phyloP scores from a whole-genome alignment of 2,797 vertebrate genomes.

The Setipinna tenuifilis region DNA sequence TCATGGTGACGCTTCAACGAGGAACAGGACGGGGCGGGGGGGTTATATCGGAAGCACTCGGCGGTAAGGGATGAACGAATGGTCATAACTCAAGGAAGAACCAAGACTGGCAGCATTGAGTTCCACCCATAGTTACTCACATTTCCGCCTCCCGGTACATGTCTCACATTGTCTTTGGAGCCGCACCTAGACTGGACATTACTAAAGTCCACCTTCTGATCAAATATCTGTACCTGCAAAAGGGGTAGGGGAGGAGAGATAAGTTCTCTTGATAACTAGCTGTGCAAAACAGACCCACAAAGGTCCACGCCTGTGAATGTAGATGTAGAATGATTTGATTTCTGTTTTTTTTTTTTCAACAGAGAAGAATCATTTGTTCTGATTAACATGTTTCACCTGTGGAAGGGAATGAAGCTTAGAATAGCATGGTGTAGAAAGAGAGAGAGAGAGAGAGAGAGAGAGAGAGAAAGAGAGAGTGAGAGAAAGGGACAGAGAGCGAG shows the following conservation, averaged over 20 bases:
- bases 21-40: not conserved
- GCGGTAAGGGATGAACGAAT: conserved; percentile 31
- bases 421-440: not conserved
- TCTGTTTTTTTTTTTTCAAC: not conserved
- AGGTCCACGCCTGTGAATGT: not conserved
- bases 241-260: conserved; percentile 9
- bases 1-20: not conserved
- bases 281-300: not conserved
- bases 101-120: conserved; percentile 40
- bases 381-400: not conserved
- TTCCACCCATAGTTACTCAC: conserved; percentile 74
- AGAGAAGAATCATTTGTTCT: not conserved
- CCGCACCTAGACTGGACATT: conserved; percentile 92
- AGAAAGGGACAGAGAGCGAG: not conserved
- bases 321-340: not conserved
- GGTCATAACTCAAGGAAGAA: conserved; percentile 52
- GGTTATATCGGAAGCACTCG: not conserved
- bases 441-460: not conserved
- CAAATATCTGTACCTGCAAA: conserved; percentile 90
- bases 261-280: not conserved
- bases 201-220: conserved; percentile 95
- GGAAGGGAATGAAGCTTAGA: not conserved
- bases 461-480: not conserved
- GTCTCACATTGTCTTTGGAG: conserved; percentile 89
- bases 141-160: conserved; percentile 88